Evolutionary conservation across 1,140 invertebrate genomes (phyloP).

Genomic region (Chironomus striatipennis): DNA sequence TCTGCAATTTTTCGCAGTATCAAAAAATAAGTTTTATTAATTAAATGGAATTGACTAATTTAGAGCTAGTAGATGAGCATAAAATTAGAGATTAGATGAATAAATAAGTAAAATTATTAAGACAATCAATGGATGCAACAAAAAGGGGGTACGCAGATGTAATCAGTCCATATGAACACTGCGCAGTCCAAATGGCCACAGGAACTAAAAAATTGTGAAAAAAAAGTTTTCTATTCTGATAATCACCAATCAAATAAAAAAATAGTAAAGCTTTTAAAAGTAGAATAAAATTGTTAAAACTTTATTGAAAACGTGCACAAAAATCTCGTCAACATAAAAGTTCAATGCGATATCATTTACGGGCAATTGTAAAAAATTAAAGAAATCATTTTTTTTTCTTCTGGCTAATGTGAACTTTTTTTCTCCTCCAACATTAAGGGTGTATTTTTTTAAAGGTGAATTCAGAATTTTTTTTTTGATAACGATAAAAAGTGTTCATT

Average conservation of each 20-base stretch:
- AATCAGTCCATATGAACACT: neutral
- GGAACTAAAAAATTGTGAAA: slow-evolving; percentile 14
- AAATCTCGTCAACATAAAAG: neutral
- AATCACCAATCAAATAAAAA: neutral
- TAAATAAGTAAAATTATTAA: no score
- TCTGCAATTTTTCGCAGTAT: no score
- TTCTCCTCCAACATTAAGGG: slow-evolving; percentile 16
- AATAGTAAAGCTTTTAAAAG: slow-evolving; percentile 8
- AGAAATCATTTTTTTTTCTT: slow-evolving; percentile 7
- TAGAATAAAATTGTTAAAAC: slow-evolving; percentile 1
- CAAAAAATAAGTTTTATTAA: no score
- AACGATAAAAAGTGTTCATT: slow-evolving; percentile 22
- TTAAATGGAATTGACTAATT: no score
- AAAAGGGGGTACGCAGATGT: neutral
- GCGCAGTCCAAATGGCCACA: neutral
- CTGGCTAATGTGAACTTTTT: slow-evolving; percentile 11
- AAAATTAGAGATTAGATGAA: no score
- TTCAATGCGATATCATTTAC: neutral
- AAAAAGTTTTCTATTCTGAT: slow-evolving; percentile 6
- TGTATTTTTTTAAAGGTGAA: slow-evolving; percentile 24
- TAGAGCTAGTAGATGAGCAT: no score
- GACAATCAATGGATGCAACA: no score
- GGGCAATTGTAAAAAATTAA: neutral
- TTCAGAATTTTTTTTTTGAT: slow-evolving; percentile 10
- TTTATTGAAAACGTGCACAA: neutral